phyloP scores from a whole-genome alignment of 2,888 invertebrate genomes.

The Clunio marinus region DNA sequence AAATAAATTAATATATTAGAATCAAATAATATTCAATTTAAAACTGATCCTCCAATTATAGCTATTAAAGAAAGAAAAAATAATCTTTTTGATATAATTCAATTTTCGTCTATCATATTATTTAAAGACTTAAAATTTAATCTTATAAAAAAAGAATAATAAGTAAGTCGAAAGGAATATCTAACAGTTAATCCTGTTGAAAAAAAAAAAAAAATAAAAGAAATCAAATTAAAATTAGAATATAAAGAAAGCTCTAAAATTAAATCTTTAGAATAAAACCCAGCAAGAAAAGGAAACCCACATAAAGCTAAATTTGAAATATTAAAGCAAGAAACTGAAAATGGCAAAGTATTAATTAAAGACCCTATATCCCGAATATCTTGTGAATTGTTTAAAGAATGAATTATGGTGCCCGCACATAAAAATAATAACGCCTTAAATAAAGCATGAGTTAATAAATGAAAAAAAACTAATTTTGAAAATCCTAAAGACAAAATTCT shows the following conservation, averaged over 20 bases:
- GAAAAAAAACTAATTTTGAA: constrained; percentile 62
- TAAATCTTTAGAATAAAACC: constrained; percentile 63
- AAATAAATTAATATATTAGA: constrained; percentile 56
- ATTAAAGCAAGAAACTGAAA: constrained; percentile 56
- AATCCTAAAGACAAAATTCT: constrained; percentile 58
- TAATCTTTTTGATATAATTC: constrained; percentile 54
- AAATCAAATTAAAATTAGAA: constrained; percentile 55
- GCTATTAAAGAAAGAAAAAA: constrained; percentile 42
- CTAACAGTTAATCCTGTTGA: constrained; percentile 58
- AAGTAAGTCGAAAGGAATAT: constrained; percentile 57
- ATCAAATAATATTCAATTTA: constrained; percentile 57
- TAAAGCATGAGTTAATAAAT: constrained; percentile 67
- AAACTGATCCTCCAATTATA: constrained; percentile 42
- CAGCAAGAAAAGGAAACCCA: constrained; percentile 62
- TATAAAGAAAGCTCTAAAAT: constrained; percentile 58
- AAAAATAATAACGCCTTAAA: constrained; percentile 73
- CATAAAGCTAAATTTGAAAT: constrained; percentile 59
- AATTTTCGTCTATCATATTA: constrained; percentile 54
- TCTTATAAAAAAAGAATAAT: constrained; percentile 55
- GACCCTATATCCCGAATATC: constrained; percentile 63
- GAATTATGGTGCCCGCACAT: constrained; percentile 66
- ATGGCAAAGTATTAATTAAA: constrained; percentile 53
- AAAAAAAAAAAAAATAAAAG: constrained; percentile 56
- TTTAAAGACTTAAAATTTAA: constrained; percentile 53
- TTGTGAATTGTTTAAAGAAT: constrained; percentile 59